Base-by-base conservation (phyloP, 2,797 vertebrate species). In the Zenarchopterus dispar region DNA sequence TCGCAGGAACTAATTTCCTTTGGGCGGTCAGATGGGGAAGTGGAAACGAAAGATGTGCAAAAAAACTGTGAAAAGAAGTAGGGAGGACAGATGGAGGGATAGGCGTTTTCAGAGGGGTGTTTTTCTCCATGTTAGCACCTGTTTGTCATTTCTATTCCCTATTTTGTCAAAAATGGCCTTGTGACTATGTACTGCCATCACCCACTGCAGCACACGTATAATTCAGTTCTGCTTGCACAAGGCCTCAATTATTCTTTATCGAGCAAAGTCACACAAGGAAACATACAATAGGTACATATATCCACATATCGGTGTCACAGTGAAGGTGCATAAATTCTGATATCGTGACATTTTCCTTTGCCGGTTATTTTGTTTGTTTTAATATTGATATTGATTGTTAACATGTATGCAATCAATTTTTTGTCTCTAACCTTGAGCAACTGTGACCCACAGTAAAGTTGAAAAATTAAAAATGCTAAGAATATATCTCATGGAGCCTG, bases 1-100 rank as follows among this genome's bases (percentile, higher is more conserved):
- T 73, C 61, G 69, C 69, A 61, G 64, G 42, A 69, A 82, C 68
- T 80, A 77, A 81, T 73, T 76, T 67, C 75, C 75, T 70, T 64
- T 1, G 28, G 80, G 68, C 67, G 49, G 62, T 64, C 8, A 24
- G 31, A 67, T 31, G 63, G 71, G 62, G 61, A 69, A 46, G 68
- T 22, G 52, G 68, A 80, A 56, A 49, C 2, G 8, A 54, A 70
- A 47, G 23, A 56, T 41, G 11, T 47, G 28, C 15, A 21, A 8
- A 4, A 45, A 52, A 45, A 22, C 5, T 44, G 43, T n/a, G 33
- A 36, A 36, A 36, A 36, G 33, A 36, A 36, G 33, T n/a, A 26
- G 18, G 61, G 19, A 16, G 26, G 60, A 0, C 15, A 15, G 19
- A 39, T 17, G 15, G 36, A 54, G 3, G 2, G 42, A 54, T 22